These are phyloP conservation scores for Ischnura elegans DNA, from an alignment of 2,888 invertebrate species.

Conservation along the genomic window DNA sequence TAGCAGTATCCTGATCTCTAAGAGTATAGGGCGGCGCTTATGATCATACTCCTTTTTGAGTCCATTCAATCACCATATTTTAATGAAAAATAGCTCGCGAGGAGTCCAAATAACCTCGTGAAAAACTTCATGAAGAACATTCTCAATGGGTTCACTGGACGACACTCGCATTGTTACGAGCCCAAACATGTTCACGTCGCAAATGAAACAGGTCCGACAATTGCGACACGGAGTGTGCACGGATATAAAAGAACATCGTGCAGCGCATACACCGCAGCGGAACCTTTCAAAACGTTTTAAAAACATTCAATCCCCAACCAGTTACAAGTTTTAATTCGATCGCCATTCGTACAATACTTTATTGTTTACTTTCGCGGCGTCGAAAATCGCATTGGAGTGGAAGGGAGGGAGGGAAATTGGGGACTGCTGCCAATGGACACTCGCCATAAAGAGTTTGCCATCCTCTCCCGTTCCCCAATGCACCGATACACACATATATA, in stretches of 20 bases:
- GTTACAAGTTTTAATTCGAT: slow-evolving; percentile 22
- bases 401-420: background rate
- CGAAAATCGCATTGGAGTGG: slow-evolving; percentile 21
- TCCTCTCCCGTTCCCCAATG: background rate
- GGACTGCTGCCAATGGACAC: slow-evolving; percentile 11
- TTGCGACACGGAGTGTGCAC: background rate
- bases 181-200: background rate
- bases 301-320: slow-evolving; percentile 46
- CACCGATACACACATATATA: background rate
- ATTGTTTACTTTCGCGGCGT: slow-evolving; percentile 41
- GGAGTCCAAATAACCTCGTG: background rate
- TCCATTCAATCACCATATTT: background rate
- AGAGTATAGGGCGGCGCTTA: background rate
- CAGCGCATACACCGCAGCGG: background rate
- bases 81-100: background rate
- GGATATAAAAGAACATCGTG: background rate
- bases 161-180: background rate
- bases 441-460: slow-evolving; percentile 36
- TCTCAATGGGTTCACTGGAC: background rate
- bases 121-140: background rate
- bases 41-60: background rate
- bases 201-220: background rate
- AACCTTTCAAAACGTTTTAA: slow-evolving; percentile 5
- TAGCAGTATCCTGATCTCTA: background rate
- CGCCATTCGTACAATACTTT: slow-evolving; percentile 35